Conservation (phyloP, 2,113 vertebrate genomes). For the Plotosus lineatus region DNA sequence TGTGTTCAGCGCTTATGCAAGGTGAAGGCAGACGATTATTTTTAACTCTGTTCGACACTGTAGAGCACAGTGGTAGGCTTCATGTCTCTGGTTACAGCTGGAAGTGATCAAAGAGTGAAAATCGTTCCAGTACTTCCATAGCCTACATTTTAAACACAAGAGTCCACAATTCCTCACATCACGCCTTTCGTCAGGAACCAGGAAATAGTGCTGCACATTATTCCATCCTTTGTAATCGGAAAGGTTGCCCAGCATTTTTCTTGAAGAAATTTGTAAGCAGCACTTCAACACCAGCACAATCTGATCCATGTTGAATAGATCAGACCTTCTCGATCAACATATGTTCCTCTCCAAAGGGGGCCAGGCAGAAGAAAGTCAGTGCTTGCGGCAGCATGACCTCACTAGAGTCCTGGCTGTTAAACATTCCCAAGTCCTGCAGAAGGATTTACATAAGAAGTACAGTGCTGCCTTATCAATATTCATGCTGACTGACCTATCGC, state of each 20-base stretch:
- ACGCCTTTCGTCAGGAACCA: not conserved
- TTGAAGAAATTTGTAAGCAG: not conserved
- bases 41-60: not conserved
- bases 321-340: conserved; percentile 33
- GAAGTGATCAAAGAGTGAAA: not conserved
- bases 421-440: conserved; percentile 34
- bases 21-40: too few species aligned
- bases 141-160: not conserved
- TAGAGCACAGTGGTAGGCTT: not conserved
- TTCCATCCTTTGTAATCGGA: not conserved
- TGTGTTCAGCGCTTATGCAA: too few species aligned
- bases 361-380: conserved; percentile 33
- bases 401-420: conserved; percentile 29
- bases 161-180: not conserved
- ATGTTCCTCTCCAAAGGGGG: conserved; percentile 35
- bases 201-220: not conserved
- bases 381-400: conserved; percentile 54
- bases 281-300: not conserved
- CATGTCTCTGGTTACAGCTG: not conserved
- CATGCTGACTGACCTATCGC: not conserved
- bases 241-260: not conserved
- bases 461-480: conserved; percentile 43
- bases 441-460: conserved; percentile 50
- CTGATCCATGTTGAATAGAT: conserved; percentile 17
- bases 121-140: not conserved